These are phyloP conservation scores for Bathynomus jamesi DNA, from an alignment of 1,140 invertebrate species.

Conservation along the genomic window DNA sequence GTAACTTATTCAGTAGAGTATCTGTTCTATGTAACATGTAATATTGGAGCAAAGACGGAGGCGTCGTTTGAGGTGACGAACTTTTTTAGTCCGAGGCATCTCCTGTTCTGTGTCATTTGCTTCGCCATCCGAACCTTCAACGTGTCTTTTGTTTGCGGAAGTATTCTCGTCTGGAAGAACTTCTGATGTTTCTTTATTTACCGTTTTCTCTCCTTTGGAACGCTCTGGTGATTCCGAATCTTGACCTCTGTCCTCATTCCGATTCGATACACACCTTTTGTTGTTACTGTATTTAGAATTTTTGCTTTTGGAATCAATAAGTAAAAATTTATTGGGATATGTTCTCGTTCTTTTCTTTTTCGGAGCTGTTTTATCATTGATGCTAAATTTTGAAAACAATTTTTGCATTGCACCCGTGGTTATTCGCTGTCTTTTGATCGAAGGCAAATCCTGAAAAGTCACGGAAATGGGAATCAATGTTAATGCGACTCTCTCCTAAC, in stretches of 20 bases:
- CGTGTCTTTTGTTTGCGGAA: slow-evolving; percentile 22
- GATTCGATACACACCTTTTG: neutral
- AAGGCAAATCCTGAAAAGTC: slow-evolving; percentile 25
- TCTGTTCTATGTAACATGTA: slow-evolving; percentile 37
- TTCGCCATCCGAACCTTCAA: slow-evolving; percentile 14
- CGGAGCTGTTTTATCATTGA: slow-evolving; percentile 14
- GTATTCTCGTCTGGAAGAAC: neutral
- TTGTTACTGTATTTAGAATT: neutral
- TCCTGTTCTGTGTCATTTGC: neutral
- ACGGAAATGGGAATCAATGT: too few species aligned
- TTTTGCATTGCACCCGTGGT: slow-evolving; percentile 26
- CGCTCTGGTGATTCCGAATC: neutral
- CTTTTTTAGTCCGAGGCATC: slow-evolving; percentile 18
- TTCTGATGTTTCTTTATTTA: neutral
- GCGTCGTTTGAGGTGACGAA: slow-evolving; percentile 24
- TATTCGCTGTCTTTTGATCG: slow-evolving; percentile 27
- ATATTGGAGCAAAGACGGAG: slow-evolving; percentile 31
- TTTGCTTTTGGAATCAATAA: neutral
- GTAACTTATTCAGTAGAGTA: too few species aligned
- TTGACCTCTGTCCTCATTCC: neutral
- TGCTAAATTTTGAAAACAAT: slow-evolving; percentile 27
- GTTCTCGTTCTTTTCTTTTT: neutral
- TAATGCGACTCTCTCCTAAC: too few species aligned
- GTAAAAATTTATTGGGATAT: neutral
- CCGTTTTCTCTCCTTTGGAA: neutral